Conservation (phyloP, 2,888 invertebrate genomes). For the Pelosia muscerda region DNA sequence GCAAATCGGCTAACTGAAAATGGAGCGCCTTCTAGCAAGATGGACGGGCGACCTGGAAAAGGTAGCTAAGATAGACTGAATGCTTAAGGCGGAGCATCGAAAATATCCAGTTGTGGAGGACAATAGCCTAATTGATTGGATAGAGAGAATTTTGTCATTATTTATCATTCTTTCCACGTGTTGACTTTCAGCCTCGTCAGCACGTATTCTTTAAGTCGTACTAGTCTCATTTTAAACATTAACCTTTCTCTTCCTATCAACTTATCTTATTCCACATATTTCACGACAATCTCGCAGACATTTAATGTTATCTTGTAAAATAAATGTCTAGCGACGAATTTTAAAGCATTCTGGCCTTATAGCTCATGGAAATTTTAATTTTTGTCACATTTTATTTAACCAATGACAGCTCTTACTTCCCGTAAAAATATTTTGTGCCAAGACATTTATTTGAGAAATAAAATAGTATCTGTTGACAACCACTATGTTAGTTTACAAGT, state of each 20-base stretch:
- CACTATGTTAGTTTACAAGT: conserved; percentile 40
- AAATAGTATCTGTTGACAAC: conserved; percentile 43
- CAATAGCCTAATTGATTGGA: too few relatives aligned
- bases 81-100: too few relatives aligned
- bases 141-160: too few relatives aligned
- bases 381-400: conserved; percentile 26
- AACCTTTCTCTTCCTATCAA: neutral
- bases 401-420: conserved; percentile 31
- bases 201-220: neutral
- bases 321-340: neutral
- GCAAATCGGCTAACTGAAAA: too few relatives aligned
- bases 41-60: too few relatives aligned
- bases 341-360: conserved; percentile 30
- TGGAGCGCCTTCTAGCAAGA: too few relatives aligned
- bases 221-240: neutral
- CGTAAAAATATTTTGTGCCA: conserved; percentile 39
- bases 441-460: conserved; percentile 31
- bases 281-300: neutral
- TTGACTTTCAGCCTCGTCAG: neutral
- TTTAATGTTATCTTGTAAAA: conserved; percentile 6
- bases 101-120: too few relatives aligned
- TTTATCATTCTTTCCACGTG: too few relatives aligned
- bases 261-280: neutral
- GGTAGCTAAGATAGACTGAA: too few relatives aligned
- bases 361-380: conserved; percentile 30